Base-by-base conservation (phyloP, 2,888 invertebrate genomes). In the Mermis nigrescens region DNA sequence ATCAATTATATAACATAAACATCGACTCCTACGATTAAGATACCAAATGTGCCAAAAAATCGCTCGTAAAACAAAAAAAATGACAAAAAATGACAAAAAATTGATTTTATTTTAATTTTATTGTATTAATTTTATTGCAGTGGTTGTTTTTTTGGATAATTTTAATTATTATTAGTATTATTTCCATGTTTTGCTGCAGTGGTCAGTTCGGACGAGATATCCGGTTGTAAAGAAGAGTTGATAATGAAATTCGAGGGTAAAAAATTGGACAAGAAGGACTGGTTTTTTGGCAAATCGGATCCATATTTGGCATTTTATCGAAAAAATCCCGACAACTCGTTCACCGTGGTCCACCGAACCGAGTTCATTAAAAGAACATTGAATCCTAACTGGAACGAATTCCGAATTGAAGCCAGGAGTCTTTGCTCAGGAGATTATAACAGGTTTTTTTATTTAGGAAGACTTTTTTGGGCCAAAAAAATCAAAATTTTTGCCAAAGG, bases 381-480 rank as follows among this genome's bases (percentile, higher is more conserved):
- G 48, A 77, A 79, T 66, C 80, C 80, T 19, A 74, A 72, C 3
- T 81, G 80, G 80, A 71, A 72, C 60, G 68, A 75, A 4, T 75
- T 79, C 60, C 72, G 71, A 1, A 64, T 79, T 22, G 70, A 76
- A 28, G 70, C 77, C 0, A 69, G 76, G 48, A 68, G 73, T 7
- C 68, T 80, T 55, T 79, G 79, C 66, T 77, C 76, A 64, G 77
- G 77, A 7, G 69, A 70, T 57, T 59, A 60, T 24, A 61, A 64
- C 31, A 22, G 48, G 46, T 53, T 7, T n/a, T n/a, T n/a, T n/a
- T n/a, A 38, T 12, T 38, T 12, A 38, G 12, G 38, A 12, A 38
- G 19, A 19, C 12, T 38, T 15, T 38, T 38, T 38, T 15, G 51
- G 24, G n/a, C n/a, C n/a, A n/a, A n/a, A n/a, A n/a, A n/a, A n/a